Conservation (phyloP, 2,888 invertebrate genomes). For the Beris chalybata region DNA sequence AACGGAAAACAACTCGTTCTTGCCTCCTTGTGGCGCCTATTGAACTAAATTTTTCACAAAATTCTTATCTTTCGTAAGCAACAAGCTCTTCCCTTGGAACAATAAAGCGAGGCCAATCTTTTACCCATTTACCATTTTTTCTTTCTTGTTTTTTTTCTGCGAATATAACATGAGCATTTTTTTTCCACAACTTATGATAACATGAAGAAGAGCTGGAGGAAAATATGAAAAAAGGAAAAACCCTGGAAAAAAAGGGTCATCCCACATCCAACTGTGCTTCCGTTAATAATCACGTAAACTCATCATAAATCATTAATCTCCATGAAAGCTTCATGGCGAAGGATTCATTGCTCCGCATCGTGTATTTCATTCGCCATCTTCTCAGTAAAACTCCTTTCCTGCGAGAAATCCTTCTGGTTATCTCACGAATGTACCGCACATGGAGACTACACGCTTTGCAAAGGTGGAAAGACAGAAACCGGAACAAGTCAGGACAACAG, state of each 20-base stretch:
- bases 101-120: slow-evolving; percentile 20
- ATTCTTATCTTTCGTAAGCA: slow-evolving; percentile 29
- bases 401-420: no score
- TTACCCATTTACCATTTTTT: neutral
- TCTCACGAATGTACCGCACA: no score
- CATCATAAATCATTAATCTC: slow-evolving; percentile 39
- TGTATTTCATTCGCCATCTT: neutral
- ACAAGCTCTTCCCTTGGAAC: slow-evolving; percentile 16
- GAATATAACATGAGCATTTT: neutral
- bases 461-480: no score
- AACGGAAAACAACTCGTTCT: neutral
- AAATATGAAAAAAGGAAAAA: slow-evolving; percentile 2
- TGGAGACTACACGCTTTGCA: no score
- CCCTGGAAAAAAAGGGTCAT: slow-evolving; percentile 21
- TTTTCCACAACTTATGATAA: neutral
- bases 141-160: neutral
- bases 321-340: slow-evolving; percentile 21
- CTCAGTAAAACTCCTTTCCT: no score
- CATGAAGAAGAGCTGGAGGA: neutral
- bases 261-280: slow-evolving; percentile 18
- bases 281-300: slow-evolving; percentile 39
- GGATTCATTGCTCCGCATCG: slow-evolving; percentile 1
- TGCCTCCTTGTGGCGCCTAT: slow-evolving; percentile 6
- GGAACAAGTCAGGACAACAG: no score
- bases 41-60: slow-evolving; percentile 28